Conservation (phyloP, 2,797 vertebrate genomes). For the Enteromius anoplus region DNA sequence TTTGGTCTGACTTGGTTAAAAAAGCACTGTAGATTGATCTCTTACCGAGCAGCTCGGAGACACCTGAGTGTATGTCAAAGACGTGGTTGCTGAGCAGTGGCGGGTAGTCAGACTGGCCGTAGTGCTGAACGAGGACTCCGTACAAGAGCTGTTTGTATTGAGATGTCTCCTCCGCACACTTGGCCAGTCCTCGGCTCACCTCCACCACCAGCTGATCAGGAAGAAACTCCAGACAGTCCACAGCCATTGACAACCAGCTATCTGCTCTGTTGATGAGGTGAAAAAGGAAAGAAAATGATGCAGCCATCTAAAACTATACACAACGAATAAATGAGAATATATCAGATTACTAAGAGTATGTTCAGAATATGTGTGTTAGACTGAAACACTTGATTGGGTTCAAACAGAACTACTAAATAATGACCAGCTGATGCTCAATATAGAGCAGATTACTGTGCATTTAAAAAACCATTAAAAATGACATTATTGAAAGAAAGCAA, state of each 20-base stretch:
- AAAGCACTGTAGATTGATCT: not conserved
- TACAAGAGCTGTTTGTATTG: conserved; percentile 88
- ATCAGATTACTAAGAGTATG: not conserved
- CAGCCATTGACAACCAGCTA: conserved; percentile 90
- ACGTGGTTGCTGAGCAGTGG: conserved; percentile 88
- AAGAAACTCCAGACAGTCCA: conserved; percentile 93
- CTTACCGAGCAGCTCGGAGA: conserved; percentile 93
- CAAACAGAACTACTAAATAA: conserved; percentile 35
- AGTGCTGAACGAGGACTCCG: conserved; percentile 84
- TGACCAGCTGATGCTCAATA: conserved; percentile 19
- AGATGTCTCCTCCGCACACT: conserved; percentile 77
- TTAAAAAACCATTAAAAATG: not conserved
- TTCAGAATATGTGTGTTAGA: not conserved
- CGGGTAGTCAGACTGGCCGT: conserved; percentile 78
- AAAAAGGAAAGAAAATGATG: not conserved
- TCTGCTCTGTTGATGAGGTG: conserved; percentile 80
- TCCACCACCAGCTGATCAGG: conserved; percentile 92
- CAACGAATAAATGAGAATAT: not conserved
- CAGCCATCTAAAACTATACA: not conserved
- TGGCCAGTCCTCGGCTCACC: conserved; percentile 87
- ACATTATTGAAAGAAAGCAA: not conserved
- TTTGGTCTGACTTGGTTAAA: not conserved
- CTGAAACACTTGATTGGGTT: not conserved
- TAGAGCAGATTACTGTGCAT: not conserved
- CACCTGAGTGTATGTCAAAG: conserved; percentile 91